Base-by-base conservation (phyloP, 2,113 vertebrate species). In the Corvus cornix region DNA sequence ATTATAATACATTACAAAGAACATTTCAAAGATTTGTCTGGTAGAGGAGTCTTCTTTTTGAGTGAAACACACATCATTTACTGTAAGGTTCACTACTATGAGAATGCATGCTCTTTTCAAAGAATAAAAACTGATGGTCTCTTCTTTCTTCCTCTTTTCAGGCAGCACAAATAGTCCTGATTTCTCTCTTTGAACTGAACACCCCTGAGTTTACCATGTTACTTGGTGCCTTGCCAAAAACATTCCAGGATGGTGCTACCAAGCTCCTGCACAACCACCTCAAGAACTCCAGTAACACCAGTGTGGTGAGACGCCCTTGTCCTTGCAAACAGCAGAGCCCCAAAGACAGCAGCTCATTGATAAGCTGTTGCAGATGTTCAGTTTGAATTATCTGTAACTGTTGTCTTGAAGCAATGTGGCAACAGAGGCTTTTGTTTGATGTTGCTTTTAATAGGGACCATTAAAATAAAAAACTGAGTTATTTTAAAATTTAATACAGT, bases 141-240 rank as follows among this genome's bases (percentile, higher is more conserved):
- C 58, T 63, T 93, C 17, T 70, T 82, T 52, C 14, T 87, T 84
- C 21, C 87, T 75, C 56, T 90, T 93, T 94, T 39, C 96, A 99
- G 99, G 99, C 99, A 39, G 99, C 99, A 68, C 99, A 99, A 96
- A 98, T 99, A 93, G 99, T 99, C 94, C 98, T 99, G 77, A 99
- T 99, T 97, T 98, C 99, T 81, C 98, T 99, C 94, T 99, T 99
- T 97, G 99, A 99, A 98, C 79, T 99, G 97, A 99, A 99, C 96
- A 99, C 99, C 30, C 99, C 99, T 3, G 99, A 99, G 98, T 99
- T 99, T 98, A 99, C 99, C 97, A 99, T 99, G 99, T 98, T 99
- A 98, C 98, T 99, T 97, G 99, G 99, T 96, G 99, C 99, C 76
- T 98, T 99, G 97, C 99, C 99, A 88, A 99, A 99, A 98, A 99